Evolutionary conservation across 2,113 vertebrate species (phyloP).

Genomic region (Vicugna pacos): DNA sequence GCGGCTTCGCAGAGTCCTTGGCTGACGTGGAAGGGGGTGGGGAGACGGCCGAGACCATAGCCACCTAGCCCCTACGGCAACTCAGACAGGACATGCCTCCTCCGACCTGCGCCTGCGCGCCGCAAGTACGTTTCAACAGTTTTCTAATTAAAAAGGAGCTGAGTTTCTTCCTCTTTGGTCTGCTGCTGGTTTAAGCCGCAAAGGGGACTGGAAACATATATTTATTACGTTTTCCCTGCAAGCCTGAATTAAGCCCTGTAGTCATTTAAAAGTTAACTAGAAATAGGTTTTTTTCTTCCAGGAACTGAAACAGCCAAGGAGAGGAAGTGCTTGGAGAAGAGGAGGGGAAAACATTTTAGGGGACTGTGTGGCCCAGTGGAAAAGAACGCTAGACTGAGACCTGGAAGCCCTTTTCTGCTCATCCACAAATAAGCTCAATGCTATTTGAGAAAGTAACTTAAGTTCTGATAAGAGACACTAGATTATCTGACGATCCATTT

Average conservation of each 20-base stretch:
- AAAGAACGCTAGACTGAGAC: not conserved
- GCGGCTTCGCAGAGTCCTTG: conserved; percentile 5
- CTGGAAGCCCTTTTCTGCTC: not conserved
- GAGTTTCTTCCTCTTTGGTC: not conserved
- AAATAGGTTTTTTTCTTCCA: not conserved
- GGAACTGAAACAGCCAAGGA: not conserved
- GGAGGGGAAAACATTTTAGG: not conserved
- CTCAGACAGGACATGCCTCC: conserved; percentile 71
- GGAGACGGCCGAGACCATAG: not conserved
- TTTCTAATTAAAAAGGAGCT: not conserved
- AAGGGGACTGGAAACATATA: not conserved
- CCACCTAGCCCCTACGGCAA: conserved; percentile 85
- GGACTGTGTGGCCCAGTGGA: not conserved
- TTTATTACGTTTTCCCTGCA: not conserved
- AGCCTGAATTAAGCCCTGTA: not conserved
- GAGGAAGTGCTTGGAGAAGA: not conserved
- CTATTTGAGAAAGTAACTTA: not conserved
- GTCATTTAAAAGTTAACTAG: not conserved
- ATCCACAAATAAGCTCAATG: not conserved
- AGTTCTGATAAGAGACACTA: not conserved
- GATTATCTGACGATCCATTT: not conserved
- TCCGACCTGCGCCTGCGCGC: conserved; percentile 23
- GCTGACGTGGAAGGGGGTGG: conserved; percentile 88
- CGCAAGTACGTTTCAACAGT: rapidly evolving
- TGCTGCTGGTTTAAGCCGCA: rapidly evolving